A percentile compares a stretch with the other conserved stretches of the same genome.
These are phyloP conservation scores for Mesoligia furuncula DNA, from an alignment of 2,888 invertebrate species.

Conservation along the genomic window DNA sequence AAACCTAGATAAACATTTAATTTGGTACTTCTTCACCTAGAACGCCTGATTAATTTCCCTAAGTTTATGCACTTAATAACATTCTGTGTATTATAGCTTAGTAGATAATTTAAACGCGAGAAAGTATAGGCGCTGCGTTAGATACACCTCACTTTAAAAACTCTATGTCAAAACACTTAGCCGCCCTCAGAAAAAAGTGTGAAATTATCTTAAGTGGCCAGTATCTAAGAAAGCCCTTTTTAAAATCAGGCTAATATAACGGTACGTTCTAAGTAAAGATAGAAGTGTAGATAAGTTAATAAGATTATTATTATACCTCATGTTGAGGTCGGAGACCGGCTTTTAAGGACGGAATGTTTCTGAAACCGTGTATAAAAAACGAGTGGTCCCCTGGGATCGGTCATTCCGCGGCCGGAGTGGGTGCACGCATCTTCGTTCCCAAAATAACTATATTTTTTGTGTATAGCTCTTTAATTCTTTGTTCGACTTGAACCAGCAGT, in stretches of 20 bases:
- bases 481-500: constrained; percentile 72
- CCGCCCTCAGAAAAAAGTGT: constrained; percentile 83
- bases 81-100: constrained; percentile 18
- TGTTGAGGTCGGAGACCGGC: constrained; percentile 87
- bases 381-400: constrained; percentile 85
- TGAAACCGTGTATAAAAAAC: constrained; percentile 90
- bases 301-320: constrained; percentile 89
- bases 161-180: constrained; percentile 83
- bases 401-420: constrained; percentile 86
- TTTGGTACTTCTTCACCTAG: not conserved
- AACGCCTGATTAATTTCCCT: constrained; percentile 20
- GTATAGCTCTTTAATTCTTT: constrained; percentile 71
- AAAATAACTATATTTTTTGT: constrained; percentile 76
- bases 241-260: constrained; percentile 87
- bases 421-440: constrained; percentile 85
- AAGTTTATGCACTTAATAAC: constrained; percentile 35
- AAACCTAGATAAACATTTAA: not conserved
- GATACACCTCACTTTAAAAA: constrained; percentile 70
- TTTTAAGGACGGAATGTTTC: constrained; percentile 88
- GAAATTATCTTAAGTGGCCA: constrained; percentile 88
- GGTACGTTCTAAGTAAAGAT: constrained; percentile 89
- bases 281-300: constrained; percentile 89
- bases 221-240: constrained; percentile 83
- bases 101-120: constrained; percentile 20
- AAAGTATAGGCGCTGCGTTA: constrained; percentile 16